A percentile compares a stretch with the other conserved stretches of the same genome.
phyloP scores from a whole-genome alignment of 2,113 vertebrate genomes.

The Oriolus oriolus region DNA sequence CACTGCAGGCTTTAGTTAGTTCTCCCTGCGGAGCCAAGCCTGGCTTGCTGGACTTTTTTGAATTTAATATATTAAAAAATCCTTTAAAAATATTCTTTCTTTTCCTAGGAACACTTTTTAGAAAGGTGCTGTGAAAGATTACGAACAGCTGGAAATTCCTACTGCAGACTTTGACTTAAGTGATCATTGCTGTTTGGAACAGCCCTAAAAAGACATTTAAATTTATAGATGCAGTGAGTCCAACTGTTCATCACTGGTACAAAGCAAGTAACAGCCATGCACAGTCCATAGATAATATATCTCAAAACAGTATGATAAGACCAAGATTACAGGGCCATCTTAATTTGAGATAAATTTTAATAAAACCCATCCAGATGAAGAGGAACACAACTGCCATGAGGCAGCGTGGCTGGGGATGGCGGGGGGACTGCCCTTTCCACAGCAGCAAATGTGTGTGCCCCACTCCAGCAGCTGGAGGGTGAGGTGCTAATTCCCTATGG shows the following conservation, averaged over 20 bases:
- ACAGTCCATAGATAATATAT: neutral
- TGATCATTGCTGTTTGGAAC: neutral
- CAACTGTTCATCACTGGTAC: neutral
- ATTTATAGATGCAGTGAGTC: neutral
- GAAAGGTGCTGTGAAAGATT: neutral
- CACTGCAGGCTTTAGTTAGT: neutral
- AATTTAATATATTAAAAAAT: neutral
- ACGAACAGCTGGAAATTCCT: neutral
- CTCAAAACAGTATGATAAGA: neutral
- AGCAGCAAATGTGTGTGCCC: neutral
- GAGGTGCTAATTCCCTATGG: neutral
- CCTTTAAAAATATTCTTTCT: neutral
- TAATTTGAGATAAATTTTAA: neutral
- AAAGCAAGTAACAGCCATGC: neutral
- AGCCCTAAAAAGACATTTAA: neutral
- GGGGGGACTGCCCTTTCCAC: neutral
- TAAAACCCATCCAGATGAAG: neutral
- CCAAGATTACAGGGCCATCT: neutral
- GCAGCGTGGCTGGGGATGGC: fast-evolving
- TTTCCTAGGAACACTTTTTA: neutral
- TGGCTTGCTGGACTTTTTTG: neutral
- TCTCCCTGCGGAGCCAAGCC: neutral
- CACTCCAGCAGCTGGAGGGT: neutral
- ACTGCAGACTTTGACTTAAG: neutral
- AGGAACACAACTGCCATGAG: neutral